phyloP scores from a whole-genome alignment of 2,888 invertebrate genomes.

The Hypselothyrea guttata region DNA sequence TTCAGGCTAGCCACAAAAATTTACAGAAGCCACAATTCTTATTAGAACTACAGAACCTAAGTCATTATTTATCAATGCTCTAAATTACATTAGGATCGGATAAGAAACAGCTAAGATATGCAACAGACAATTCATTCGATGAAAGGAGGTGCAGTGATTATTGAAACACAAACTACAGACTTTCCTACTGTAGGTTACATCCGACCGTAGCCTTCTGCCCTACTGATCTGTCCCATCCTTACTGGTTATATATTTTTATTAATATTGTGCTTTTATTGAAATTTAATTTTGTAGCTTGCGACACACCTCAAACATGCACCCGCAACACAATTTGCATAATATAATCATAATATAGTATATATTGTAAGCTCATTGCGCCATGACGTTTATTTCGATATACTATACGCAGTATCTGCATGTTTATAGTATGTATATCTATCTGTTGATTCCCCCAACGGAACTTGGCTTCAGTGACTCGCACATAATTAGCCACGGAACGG shows the following conservation, averaged over 20 bases:
- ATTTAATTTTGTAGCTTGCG: constrained; percentile 15
- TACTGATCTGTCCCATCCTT: too few relatives aligned
- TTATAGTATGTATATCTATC: constrained; percentile 11
- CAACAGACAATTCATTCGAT: too few relatives aligned
- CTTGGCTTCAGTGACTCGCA: constrained; percentile 57
- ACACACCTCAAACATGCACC: constrained; percentile 36
- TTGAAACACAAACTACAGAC: too few relatives aligned
- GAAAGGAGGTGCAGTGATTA: too few relatives aligned
- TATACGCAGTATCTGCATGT: constrained; percentile 6
- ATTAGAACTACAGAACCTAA: too few relatives aligned
- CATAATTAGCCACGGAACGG: constrained; percentile 53
- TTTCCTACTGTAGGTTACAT: too few relatives aligned
- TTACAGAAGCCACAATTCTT: too few relatives aligned
- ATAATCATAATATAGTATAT: constrained; percentile 29
- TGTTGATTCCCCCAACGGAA: constrained; percentile 43
- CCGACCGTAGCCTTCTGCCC: too few relatives aligned
- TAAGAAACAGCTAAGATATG: too few relatives aligned
- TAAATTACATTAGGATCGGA: too few relatives aligned
- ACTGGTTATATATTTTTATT: constrained; percentile 1
- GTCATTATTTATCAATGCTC: too few relatives aligned
- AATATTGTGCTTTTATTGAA: constrained; percentile 12
- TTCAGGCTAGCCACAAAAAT: too few relatives aligned
- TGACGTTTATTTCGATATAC: constrained; percentile 47
- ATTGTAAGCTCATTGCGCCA: constrained; percentile 50
- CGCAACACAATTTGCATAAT: constrained; percentile 50